Base-by-base conservation (phyloP, 35 echinoderm and acorn worm species). In the Lytechinus pictus region DNA sequence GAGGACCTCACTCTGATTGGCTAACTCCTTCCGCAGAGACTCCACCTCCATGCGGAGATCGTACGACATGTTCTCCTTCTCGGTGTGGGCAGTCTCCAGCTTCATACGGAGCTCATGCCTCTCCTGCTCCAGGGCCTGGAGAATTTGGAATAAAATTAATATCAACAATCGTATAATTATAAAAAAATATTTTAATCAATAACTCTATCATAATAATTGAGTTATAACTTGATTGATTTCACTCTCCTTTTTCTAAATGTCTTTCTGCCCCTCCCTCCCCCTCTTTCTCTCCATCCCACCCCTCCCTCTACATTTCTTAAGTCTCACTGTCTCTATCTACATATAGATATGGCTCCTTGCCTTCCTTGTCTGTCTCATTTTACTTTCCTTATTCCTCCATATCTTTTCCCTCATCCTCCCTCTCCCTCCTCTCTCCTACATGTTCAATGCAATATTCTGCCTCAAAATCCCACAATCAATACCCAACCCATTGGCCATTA, bases 71-170 rank as follows among this genome's bases (percentile, higher is more conserved):
- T 55, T 88, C 54, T 95, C 86, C 53, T 95, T 53, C 54, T 87
- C 72, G 9, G 52, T 86, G 24, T 55, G 72, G 24, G 87, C 53
- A 11, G 72, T 95, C 86, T 95, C 95, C 61, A 95, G 54, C 54
- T 88, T 95, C 95, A 95, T 86, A 6, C 87, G 79, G 28, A 95
- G 86, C 87, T 95, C 95, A 54, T 95, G 60, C 19, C 95, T 21
- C 86, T 95, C 95, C 60, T 95, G 95, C 44, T 95, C 95, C 54
- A 95, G 87, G 29, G 72, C 53, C 95, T 95, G 28, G 8, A 90
- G 29, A 3, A 90, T 6, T 51, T 7, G 4, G 27, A 16, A 90
- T 9, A 90, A 90, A 21, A 52, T 28, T 88, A 27, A 12, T 60
- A 16, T 60, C 10, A 60, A 60, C 57, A 12, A 12, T 16, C 57